Evolutionary conservation across 53 echinoderm and acorn worm genomes (phyloP).

Genomic region (Glandiceps talaboti): DNA sequence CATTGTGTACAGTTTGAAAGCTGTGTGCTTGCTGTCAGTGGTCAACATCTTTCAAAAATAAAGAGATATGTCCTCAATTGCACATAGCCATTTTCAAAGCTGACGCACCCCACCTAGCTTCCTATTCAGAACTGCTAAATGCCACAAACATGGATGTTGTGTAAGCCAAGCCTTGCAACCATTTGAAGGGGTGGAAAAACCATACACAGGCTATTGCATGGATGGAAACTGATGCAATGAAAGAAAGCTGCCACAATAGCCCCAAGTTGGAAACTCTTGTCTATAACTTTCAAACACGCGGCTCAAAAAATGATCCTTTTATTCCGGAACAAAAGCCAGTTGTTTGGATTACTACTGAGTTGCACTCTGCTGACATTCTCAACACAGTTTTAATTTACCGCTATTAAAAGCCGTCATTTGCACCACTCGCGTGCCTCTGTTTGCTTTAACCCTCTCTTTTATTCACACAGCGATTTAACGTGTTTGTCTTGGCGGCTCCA

Average conservation of each 20-base stretch:
- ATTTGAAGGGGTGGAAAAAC: too few relatives aligned
- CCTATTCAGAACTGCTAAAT: too few relatives aligned
- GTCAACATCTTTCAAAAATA: too few relatives aligned
- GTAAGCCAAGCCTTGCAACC: too few relatives aligned
- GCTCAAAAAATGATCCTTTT: not conserved
- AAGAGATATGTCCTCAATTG: too few relatives aligned
- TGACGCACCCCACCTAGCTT: too few relatives aligned
- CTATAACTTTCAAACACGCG: not conserved
- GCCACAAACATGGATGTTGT: too few relatives aligned
- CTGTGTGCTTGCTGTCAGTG: too few relatives aligned
- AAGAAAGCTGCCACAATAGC: not conserved
- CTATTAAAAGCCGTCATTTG: not conserved
- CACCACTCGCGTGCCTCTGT: not conserved
- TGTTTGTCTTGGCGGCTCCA: not conserved
- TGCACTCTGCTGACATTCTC: not conserved
- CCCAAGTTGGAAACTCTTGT: not conserved
- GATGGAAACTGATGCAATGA: not conserved
- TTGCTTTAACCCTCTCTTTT: not conserved
- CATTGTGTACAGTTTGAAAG: not conserved
- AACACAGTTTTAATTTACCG: not conserved
- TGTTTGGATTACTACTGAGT: not conserved
- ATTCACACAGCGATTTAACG: not conserved
- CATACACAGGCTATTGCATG: too few relatives aligned
- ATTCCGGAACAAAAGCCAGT: not conserved
- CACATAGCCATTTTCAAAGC: too few relatives aligned